Conservation (phyloP, 2,797 vertebrate genomes). For the Sphenopsis melanotis region DNA sequence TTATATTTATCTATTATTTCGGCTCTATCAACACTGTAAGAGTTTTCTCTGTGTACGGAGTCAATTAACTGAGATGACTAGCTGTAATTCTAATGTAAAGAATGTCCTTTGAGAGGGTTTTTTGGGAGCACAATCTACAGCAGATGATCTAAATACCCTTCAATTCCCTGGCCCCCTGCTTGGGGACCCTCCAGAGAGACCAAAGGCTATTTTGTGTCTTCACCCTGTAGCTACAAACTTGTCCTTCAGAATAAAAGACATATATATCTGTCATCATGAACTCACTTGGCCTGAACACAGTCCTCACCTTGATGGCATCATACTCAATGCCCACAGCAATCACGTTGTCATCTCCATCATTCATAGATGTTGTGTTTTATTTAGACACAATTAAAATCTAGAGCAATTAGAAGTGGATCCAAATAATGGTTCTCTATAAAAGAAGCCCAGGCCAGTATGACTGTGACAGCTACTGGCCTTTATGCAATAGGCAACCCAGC, state of each 20-base stretch:
- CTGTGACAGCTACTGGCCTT: not conserved
- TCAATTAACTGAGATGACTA: not conserved
- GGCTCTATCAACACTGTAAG: not conserved
- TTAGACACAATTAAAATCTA: not conserved
- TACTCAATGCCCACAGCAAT: not conserved
- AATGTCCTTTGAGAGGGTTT: not conserved
- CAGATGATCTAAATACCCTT: not conserved
- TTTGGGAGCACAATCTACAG: not conserved
- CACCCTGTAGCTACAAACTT: not conserved
- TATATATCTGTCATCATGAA: not conserved
- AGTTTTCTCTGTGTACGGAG: not conserved
- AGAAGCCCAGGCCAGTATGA: not conserved
- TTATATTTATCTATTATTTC: not conserved
- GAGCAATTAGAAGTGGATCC: constrained; percentile 19
- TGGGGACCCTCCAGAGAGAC: not conserved
- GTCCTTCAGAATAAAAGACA: not conserved
- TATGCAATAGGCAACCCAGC: not conserved
- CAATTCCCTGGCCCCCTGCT: not conserved
- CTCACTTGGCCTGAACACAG: not conserved
- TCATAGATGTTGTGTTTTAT: not conserved
- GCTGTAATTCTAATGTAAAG: not conserved
- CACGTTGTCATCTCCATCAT: not conserved
- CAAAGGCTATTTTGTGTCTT: not conserved
- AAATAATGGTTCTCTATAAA: not conserved
- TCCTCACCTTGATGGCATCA: not conserved